Conservation (phyloP, 1,140 invertebrate species). For the Hormaphis cornu region DNA sequence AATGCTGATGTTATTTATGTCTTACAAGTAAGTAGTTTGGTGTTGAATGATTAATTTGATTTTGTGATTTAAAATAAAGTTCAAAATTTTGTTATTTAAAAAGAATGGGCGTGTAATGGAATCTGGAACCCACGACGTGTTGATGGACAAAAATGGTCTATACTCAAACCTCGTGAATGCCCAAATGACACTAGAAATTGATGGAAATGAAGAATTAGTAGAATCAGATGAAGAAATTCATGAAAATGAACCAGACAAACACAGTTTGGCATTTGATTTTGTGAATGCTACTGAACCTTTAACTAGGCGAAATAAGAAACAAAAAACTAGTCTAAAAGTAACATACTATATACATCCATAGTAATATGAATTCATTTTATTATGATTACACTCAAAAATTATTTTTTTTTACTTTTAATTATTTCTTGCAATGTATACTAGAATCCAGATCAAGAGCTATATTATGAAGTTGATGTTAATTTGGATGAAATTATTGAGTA, state of each 20-base stretch:
- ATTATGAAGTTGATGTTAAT: not conserved
- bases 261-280: not conserved
- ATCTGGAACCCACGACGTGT: slow-evolving; percentile 59
- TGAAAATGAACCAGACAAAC: not conserved
- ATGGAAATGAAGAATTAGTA: not conserved
- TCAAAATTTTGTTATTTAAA: slow-evolving; percentile 24
- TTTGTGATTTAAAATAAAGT: not conserved
- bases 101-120: slow-evolving; percentile 62
- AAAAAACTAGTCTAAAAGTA: slow-evolving; percentile 9
- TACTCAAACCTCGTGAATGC: slow-evolving; percentile 68
- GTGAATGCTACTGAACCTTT: not conserved
- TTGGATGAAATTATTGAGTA: not conserved
- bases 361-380: no score
- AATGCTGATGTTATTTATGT: slow-evolving; percentile 85
- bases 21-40: slow-evolving; percentile 51
- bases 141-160: slow-evolving; percentile 61
- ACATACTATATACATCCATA: no score
- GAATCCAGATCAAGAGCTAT: not conserved
- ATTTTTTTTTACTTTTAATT: not conserved
- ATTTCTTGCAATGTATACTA: not conserved
- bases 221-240: no score
- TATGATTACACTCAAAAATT: no score
- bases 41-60: not conserved
- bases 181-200: slow-evolving; percentile 40
- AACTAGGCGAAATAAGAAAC: not conserved